Evolutionary conservation across 2,888 invertebrate genomes (phyloP), one percentile per base, ranked within the genome.

Genomic region (Seira musarum): DNA sequence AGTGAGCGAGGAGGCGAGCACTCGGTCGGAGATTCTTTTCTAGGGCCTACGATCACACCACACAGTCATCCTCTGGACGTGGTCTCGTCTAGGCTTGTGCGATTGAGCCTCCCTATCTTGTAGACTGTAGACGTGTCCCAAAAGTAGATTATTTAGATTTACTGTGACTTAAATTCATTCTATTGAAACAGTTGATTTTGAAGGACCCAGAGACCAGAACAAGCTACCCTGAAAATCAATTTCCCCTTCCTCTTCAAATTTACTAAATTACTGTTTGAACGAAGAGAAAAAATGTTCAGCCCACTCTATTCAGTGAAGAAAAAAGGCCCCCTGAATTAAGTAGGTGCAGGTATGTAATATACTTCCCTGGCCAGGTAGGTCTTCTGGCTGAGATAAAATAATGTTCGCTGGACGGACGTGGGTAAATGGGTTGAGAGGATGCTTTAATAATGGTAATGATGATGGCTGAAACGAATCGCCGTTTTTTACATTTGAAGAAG

Each of bases 191-290:
- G 53, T 53, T 53, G 15, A 53, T 30, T 30, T 30, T 30, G 30
- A 5, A n/a, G n/a, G n/a, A n/a, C n/a, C n/a, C n/a, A n/a, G n/a
- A n/a, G n/a, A n/a, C n/a, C 6, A 53, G 53, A n/a, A 3, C 17
- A 17, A 15, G 53, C 53, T 13, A 53, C 53, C 13, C 53, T 53
- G 68, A 80, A 73, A 80, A 73, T 80, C 79, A 73, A 80, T 80
- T 80, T 80, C 79, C 79, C 73, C 17, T 53, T 53, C 53, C 53
- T 53, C 53, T 53, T 17, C 53, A 53, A 53, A 30, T 30, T 30
- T 30, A 30, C 53, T 53, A 74, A 74, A 72, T 72, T 73, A 80
- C 68, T 73, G 60, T 79, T 78, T 72, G 72, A 72, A 72, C 66
- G 66, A n/a, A 63, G 63, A 35, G 60, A 60, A 60, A 68, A 25